phyloP scores from a whole-genome alignment of 2,113 vertebrate genomes.

The Nerophis lumbriciformis region DNA sequence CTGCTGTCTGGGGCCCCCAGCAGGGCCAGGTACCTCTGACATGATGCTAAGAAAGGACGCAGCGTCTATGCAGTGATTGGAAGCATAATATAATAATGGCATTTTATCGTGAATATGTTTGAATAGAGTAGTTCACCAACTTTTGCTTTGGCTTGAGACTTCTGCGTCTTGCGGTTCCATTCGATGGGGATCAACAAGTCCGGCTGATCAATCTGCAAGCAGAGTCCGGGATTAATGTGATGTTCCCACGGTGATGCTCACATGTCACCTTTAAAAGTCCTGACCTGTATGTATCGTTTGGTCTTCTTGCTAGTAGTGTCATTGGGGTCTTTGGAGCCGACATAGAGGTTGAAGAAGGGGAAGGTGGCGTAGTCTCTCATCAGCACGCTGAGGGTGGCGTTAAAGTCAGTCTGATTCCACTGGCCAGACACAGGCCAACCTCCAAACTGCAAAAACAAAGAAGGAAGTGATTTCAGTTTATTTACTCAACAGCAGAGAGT shows the following conservation, averaged over 20 bases:
- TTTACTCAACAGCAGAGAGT: background rate
- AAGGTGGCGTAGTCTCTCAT: slow-evolving; percentile 85
- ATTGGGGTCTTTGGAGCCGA: slow-evolving; percentile 65
- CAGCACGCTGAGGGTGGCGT: slow-evolving; percentile 77
- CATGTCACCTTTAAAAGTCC: background rate
- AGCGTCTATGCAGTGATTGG: slow-evolving; percentile 27
- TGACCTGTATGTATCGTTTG: slow-evolving; percentile 73
- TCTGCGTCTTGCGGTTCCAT: slow-evolving; percentile 67
- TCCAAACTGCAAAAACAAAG: slow-evolving; percentile 70
- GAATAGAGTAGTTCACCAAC: slow-evolving; percentile 46
- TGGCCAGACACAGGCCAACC: slow-evolving; percentile 77
- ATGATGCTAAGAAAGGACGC: slow-evolving; percentile 73
- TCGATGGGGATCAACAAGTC: slow-evolving; percentile 80
- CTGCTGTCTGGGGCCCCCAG: slow-evolving; percentile 61
- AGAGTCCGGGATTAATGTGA: slow-evolving; percentile 8
- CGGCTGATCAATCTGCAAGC: slow-evolving; percentile 86
- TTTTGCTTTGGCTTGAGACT: slow-evolving; percentile 65
- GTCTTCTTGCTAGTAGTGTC: slow-evolving; percentile 56
- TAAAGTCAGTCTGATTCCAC: slow-evolving; percentile 77
- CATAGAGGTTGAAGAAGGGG: slow-evolving; percentile 83
- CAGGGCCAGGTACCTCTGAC: slow-evolving; percentile 68
- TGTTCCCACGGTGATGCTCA: background rate
- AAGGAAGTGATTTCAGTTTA: background rate
- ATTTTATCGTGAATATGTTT: background rate
- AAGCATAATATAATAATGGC: slow-evolving; percentile 4